Conservation (phyloP, 1,140 invertebrate genomes). For the Drosophila nannoptera region DNA sequence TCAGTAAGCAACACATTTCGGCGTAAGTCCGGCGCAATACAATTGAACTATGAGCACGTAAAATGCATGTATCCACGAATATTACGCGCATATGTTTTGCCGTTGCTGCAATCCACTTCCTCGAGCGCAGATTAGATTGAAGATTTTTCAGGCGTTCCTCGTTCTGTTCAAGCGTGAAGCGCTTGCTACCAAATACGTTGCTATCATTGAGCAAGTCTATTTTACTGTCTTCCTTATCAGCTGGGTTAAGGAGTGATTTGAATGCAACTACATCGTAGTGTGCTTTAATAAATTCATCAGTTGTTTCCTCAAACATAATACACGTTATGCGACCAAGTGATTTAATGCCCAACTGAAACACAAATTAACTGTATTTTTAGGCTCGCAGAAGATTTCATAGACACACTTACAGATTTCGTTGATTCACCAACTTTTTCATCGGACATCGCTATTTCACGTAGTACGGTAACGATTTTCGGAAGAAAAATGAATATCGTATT, state of each 20-base stretch:
- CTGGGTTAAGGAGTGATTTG: constrained; percentile 34
- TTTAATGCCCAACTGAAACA: constrained; percentile 54
- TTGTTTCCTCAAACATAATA: constrained; percentile 73
- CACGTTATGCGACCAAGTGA: constrained; percentile 66
- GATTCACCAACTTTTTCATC: constrained; percentile 70
- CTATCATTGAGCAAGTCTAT: constrained; percentile 16
- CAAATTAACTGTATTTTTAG: not conserved
- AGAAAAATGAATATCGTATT: constrained; percentile 68
- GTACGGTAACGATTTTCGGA: constrained; percentile 66
- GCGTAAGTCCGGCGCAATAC: constrained; percentile 54
- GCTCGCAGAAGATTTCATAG: not conserved
- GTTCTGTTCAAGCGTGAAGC: constrained; percentile 43
- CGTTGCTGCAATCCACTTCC: constrained; percentile 61
- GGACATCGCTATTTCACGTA: constrained; percentile 54
- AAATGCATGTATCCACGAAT: constrained; percentile 52
- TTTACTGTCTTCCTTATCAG: not conserved
- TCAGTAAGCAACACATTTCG: constrained; percentile 61
- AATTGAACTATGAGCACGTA: constrained; percentile 52
- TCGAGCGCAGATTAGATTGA: constrained; percentile 47
- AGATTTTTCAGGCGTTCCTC: constrained; percentile 61
- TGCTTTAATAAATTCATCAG: constrained; percentile 50
- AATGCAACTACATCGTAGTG: constrained; percentile 60
- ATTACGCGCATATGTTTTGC: constrained; percentile 53
- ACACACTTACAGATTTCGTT: constrained; percentile 61
- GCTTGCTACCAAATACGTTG: constrained; percentile 48